phyloP scores from a whole-genome alignment of 2,888 invertebrate species.

The Calameuta idolon region DNA sequence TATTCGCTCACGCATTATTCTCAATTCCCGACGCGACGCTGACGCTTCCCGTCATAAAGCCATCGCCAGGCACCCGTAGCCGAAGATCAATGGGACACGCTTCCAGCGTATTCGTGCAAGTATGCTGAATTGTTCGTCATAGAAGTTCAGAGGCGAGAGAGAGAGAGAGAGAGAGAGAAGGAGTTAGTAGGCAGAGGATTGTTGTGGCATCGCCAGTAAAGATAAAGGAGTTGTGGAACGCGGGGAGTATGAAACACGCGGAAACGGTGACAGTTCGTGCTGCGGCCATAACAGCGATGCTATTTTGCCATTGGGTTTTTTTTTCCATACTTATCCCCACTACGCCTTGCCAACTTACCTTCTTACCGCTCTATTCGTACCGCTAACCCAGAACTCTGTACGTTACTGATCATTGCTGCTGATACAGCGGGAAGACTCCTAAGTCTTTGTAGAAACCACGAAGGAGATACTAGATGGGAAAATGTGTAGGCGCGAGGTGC shows the following conservation, averaged over 20 bases:
- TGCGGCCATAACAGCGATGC: conserved; percentile 59
- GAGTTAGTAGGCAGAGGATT: conserved; percentile 19
- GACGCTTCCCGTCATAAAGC: conserved; percentile 3
- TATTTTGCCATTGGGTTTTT: conserved; percentile 58
- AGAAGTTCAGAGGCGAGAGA: conserved; percentile 3
- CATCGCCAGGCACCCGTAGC: conserved; percentile 11
- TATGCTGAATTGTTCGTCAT: conserved; percentile 43
- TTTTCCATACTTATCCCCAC: conserved; percentile 22
- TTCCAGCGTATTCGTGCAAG: conserved; percentile 42
- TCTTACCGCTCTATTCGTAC: conserved; percentile 31
- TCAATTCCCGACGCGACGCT: not conserved
- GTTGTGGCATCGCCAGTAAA: conserved; percentile 41
- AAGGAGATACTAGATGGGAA: conserved; percentile 36
- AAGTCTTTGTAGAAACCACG: conserved; percentile 43
- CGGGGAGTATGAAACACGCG: conserved; percentile 61
- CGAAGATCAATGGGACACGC: conserved; percentile 51
- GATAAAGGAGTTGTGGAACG: conserved; percentile 51
- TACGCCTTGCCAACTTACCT: conserved; percentile 1
- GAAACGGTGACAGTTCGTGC: conserved; percentile 66
- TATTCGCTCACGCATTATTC: not conserved
- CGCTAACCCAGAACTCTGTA: conserved; percentile 34
- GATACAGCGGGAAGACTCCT: conserved; percentile 45
- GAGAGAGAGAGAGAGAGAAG: conserved; percentile 14
- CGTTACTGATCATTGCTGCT: conserved; percentile 51
- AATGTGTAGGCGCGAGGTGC: conserved; percentile 36